Evolutionary conservation across 2,888 invertebrate genomes (phyloP), one percentile per base, ranked within the genome.

Genomic region (Flabesymbios commensalis): DNA sequence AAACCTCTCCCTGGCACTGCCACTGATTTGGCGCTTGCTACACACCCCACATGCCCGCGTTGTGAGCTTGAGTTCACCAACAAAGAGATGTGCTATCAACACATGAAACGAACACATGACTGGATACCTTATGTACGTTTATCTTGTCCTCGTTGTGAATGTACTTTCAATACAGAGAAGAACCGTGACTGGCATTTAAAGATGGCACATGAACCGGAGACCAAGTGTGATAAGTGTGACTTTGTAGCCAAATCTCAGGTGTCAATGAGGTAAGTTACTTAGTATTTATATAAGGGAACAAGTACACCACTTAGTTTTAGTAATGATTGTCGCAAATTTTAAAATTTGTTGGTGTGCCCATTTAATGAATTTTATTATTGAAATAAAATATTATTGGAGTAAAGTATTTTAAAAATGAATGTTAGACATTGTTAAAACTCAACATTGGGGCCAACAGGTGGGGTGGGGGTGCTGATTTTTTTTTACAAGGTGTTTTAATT

Each of bases 221-320:
- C 62, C 10, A 32, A 64, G 14, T 69, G 69, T 47, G 59, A 63
- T 24, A 62, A 69, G 51, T 69, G 69, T 41, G 57, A 59, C 41
- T 68, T 52, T 53, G 60, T 64, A 7, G 67, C 69, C 1, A 61
- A 57, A 29, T 58, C 54, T 10, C 54, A 54, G n/a, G 29, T 48
- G n/a, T 32, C 55, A 7, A 55, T 68, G 36, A 65, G 55, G 68
- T 68, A 52, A 60, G 65, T 60, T 47, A 31, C 17, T 41, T 19
- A 17, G 45, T 19, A 14, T 17, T 7, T 22, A 14, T 7, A 22
- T 14, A 10, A 10, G 39, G 39, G 39, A 17, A 39, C n/a, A n/a
- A n/a, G n/a, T n/a, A n/a, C n/a, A n/a, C n/a, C n/a, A n/a, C n/a
- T n/a, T n/a, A n/a, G n/a, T n/a, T n/a, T n/a, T n/a, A n/a, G n/a